Percentiles rank a stretch among this genome's conserved stretches.
Evolutionary conservation across 1,140 invertebrate species (phyloP).

Genomic region (Sinonovacula constricta): DNA sequence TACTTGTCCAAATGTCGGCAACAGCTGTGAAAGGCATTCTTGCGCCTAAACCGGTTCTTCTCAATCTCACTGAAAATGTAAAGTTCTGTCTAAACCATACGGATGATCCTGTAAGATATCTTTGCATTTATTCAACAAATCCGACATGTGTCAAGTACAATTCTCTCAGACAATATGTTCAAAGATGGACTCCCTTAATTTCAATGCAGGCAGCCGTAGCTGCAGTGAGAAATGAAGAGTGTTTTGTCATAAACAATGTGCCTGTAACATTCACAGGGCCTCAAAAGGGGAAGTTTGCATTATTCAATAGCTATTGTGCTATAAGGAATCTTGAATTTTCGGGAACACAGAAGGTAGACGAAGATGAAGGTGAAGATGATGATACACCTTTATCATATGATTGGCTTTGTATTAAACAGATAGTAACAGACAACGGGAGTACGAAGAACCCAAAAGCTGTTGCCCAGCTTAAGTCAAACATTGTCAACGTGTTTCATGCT

Average conservation of each 20-base stretch:
- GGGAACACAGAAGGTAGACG: conserved; percentile 12
- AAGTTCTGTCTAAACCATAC: conserved; percentile 53
- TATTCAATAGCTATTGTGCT: conserved; percentile 38
- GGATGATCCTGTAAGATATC: conserved; percentile 46
- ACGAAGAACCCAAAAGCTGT: too few relatives aligned
- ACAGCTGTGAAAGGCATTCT: conserved; percentile 45
- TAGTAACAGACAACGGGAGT: too few relatives aligned
- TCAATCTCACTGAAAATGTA: conserved; percentile 47
- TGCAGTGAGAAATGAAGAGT: conserved; percentile 36
- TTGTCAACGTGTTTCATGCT: too few relatives aligned
- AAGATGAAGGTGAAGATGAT: conserved; percentile 7
- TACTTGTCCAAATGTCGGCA: conserved; percentile 50
- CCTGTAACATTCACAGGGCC: conserved; percentile 11
- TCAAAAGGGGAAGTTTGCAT: conserved; percentile 43
- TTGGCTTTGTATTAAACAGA: conserved; percentile 51
- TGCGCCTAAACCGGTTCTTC: conserved; percentile 38
- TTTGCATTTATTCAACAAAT: conserved; percentile 32
- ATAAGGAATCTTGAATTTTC: conserved; percentile 51
- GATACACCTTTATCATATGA: too few relatives aligned
- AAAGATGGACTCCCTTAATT: conserved; percentile 52
- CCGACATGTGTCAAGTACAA: conserved; percentile 22
- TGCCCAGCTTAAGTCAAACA: too few relatives aligned
- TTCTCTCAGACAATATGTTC: conserved; percentile 38
- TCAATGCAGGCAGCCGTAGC: conserved; percentile 56
- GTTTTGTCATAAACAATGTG: conserved; percentile 28